Percentiles rank a stretch among this genome's conserved stretches.
Conservation (phyloP, 2,888 invertebrate species). For the Myopa testacea region DNA sequence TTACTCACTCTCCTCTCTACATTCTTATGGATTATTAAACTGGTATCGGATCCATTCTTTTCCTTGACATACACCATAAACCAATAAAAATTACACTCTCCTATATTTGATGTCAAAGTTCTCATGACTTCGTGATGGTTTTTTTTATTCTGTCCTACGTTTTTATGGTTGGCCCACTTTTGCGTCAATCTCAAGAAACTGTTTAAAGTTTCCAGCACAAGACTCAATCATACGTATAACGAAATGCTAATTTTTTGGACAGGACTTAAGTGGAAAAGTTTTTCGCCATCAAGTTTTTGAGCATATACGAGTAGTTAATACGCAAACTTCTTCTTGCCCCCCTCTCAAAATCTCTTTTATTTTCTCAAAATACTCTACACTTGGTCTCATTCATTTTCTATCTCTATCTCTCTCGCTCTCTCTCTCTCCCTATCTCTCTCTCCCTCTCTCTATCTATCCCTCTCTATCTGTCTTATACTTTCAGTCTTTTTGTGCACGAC, state of each 20-base stretch:
- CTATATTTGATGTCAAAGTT: no score
- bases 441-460: neutral
- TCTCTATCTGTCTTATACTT: neutral
- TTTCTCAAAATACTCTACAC: neutral
- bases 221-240: constrained; percentile 3
- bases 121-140: no score
- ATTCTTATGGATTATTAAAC: no score
- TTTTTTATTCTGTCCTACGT: no score
- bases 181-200: no score
- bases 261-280: constrained; percentile 19
- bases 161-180: no score
- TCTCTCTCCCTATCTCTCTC: neutral
- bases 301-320: neutral
- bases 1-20: no score
- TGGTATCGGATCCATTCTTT: no score
- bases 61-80: no score
- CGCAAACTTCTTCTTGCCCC: neutral
- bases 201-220: neutral
- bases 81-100: no score
- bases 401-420: neutral
- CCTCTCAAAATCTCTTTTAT: neutral
- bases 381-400: neutral
- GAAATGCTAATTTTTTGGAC: constrained; percentile 23
- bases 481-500: neutral
- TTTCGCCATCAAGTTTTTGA: neutral